Conservation (phyloP, 2,888 invertebrate species). For the Alloscopus bannaensis region DNA sequence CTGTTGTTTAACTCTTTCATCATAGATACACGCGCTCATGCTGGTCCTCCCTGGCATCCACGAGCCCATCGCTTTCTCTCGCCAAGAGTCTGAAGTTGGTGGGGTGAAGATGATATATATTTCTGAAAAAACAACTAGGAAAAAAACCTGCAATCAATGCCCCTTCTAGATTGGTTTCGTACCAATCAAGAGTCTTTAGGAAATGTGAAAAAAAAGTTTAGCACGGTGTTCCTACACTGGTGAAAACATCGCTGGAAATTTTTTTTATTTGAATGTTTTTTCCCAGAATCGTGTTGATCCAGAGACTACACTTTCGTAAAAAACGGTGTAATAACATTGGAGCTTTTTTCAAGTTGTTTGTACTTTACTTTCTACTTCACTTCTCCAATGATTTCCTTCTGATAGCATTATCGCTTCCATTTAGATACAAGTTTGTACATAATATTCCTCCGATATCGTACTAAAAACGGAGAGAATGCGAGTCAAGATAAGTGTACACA, state of each 20-base stretch:
- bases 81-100: background rate
- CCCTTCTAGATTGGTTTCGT: background rate
- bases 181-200: slow-evolving; percentile 15
- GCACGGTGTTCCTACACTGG: too few species aligned
- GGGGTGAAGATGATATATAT: background rate
- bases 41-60: background rate
- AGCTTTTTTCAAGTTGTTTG: background rate
- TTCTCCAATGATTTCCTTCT: background rate
- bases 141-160: slow-evolving; percentile 18
- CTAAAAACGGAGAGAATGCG: too few species aligned
- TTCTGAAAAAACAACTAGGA: background rate
- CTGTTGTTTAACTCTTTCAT: background rate
- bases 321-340: too few species aligned
- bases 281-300: too few species aligned
- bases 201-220: slow-evolving; percentile 14
- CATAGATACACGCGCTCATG: background rate
- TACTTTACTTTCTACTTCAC: background rate
- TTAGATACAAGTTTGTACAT: too few species aligned
- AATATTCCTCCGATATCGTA: too few species aligned
- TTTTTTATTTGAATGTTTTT: too few species aligned
- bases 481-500: too few species aligned
- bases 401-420: background rate
- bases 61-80: slow-evolving; percentile 15
- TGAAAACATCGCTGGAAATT: too few species aligned
- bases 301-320: too few species aligned